Evolutionary conservation across 1,140 invertebrate species (phyloP), one percentile per base, ranked within the genome.

Genomic region (Holotrichia oblita): DNA sequence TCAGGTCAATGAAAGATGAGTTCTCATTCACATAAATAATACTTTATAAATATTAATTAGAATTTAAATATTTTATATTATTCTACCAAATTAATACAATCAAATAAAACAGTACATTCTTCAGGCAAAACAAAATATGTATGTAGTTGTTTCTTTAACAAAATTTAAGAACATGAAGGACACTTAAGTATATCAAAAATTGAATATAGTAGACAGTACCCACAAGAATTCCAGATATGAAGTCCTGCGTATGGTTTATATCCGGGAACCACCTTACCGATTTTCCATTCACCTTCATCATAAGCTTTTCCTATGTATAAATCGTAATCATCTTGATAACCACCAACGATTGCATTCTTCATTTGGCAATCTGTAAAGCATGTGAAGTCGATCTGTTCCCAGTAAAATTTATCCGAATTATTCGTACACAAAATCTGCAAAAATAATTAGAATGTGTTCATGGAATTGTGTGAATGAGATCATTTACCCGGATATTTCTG

Each of bases 211-310:
- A 2, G 2, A 34, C 27, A 34, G 27, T 34, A 34, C 4, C 27
- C 27, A 4, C 27, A 34, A 34, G 2, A 4, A 34, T 34, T 34
- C 27, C 27, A 34, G 27, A 34, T 4, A 1, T 34, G 27, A 34
- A 34, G 27, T 34, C 27, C 27, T 34, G 1, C 4, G 27, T 34
- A 34, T 4, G 27, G 27, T 2, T 17, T 55, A 6, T 55, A 6
- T 55, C n/a, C n/a, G 48, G 48, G 14, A 55, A n/a, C n/a, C 14
- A 76, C 75, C 22, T 76, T 76, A 9, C 75, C 75, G 34, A 76
- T 40, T 22, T 17, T 76, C 48, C 42, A 22, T 55, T 76, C 75
- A 3, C 42, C 10, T 22, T 20, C 12, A 12, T 22, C 8, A 9
- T 40, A 24, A 0, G 75, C 75, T 27, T 48, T 44, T 0, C 75